Base-by-base conservation (phyloP, 2,797 vertebrate species). In the Epinephelus awoara region DNA sequence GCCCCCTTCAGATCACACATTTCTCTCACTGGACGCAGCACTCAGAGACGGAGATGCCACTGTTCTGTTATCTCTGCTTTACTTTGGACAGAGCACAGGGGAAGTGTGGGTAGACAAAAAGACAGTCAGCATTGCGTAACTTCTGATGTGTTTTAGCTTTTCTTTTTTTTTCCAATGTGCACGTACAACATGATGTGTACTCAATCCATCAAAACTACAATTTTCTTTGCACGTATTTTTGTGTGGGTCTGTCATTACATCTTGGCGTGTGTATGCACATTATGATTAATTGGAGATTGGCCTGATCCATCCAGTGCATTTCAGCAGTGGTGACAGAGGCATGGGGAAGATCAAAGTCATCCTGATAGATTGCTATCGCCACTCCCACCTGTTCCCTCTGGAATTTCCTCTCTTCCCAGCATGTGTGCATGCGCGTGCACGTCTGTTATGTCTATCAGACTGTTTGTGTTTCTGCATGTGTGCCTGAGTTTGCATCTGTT, bases 301-400 rank as follows among this genome's bases (percentile, higher is more conserved):
- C 69, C 67, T 82, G 82, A 91, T 89, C 82, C 72, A 77, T 89
- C 80, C 64, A 71, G 47, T 77, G 51, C 63, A 81, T 90, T 85
- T 85, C 55, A 86, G 72, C 71, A 34, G 83, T 65, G 73, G 84
- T 90, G 93, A 93, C 85, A 88, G 88, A 87, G 71, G 82, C 85
- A 85, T 63, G 86, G 82, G 89, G 78, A 87, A 87, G 90, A 94
- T 93, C 91, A 93, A 94, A 90, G 91, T 91, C 80, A 74, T 92
- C 79, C 81, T 91, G 88, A 93, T 93, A 93, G 93, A 94, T 94
- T 77, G 87, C 90, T 93, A 89, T 93, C 90, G 80, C 84, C 88
- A 88, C 91, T 90, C 92, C 94, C 94, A 95, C 95, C 94, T 96
- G 95, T 94, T 95, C 93, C 88, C 90, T 80, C 81, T 85, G 94